Conservation (phyloP, 2,797 vertebrate genomes). For the Pipistrellus pipistrellus region DNA sequence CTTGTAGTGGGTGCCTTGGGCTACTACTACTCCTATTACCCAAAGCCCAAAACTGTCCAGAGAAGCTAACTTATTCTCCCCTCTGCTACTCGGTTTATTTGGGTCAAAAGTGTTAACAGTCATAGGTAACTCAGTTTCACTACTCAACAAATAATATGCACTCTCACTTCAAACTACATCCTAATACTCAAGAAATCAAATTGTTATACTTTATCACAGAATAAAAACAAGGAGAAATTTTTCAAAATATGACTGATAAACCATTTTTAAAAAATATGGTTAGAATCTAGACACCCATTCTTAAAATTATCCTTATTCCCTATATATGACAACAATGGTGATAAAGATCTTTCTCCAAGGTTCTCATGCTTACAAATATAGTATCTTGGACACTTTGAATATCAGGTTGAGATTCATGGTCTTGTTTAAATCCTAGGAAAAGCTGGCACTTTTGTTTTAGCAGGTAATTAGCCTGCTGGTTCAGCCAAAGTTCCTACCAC, state of each 20-base stretch:
- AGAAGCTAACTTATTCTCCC: background rate
- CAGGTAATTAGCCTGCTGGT: background rate
- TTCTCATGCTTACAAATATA: conserved; percentile 18
- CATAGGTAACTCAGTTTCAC: background rate
- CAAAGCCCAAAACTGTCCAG: background rate
- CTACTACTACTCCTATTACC: background rate
- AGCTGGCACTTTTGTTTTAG: conserved; percentile 10
- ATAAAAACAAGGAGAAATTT: conserved; percentile 38
- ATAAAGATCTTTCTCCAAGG: conserved; percentile 33
- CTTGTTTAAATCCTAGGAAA: conserved; percentile 23
- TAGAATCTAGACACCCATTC: background rate
- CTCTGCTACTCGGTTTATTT: background rate
- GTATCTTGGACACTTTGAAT: background rate
- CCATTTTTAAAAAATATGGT: background rate
- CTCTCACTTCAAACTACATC: background rate
- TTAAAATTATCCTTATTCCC: conserved; percentile 18
- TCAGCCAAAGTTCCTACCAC: background rate
- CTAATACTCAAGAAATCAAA: background rate
- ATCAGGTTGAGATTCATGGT: background rate
- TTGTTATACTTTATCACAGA: conserved; percentile 1
- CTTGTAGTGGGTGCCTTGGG: background rate
- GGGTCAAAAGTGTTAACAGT: background rate
- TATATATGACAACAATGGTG: conserved; percentile 35
- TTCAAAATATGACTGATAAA: conserved; percentile 30
- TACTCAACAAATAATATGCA: background rate